These are phyloP conservation scores for Physocephala rufipes DNA, from an alignment of 2,888 invertebrate species.

Conservation along the genomic window DNA sequence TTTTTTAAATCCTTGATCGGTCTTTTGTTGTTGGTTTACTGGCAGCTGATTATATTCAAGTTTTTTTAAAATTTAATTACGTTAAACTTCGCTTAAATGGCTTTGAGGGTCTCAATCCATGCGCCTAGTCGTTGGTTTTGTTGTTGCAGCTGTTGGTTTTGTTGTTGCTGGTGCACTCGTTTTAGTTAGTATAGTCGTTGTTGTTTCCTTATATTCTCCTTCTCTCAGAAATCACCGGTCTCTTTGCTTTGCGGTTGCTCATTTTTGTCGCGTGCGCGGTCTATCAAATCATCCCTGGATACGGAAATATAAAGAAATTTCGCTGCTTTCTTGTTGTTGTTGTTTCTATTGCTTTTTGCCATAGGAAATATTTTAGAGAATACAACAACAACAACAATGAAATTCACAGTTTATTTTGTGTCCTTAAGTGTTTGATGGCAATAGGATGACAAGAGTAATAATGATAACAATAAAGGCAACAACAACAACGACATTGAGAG, in stretches of 20 bases:
- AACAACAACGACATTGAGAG: neutral
- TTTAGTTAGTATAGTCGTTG: neutral
- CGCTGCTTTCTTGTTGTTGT: neutral
- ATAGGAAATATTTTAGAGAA: neutral
- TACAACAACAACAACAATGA: neutral
- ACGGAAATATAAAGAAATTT: neutral
- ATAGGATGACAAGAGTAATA: neutral
- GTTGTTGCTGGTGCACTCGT: slow-evolving; percentile 12
- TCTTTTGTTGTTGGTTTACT: neutral
- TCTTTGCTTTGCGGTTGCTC: slow-evolving; percentile 25
- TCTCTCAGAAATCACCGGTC: neutral
- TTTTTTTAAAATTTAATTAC: slow-evolving; percentile 23
- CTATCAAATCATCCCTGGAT: neutral
- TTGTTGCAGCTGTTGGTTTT: slow-evolving; percentile 10
- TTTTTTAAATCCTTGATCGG: too few species aligned
- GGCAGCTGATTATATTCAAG: slow-evolving; percentile 17
- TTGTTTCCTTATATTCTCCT: slow-evolving; percentile 1
- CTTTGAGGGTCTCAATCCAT: slow-evolving; percentile 1
- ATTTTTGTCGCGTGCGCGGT: slow-evolving; percentile 24
- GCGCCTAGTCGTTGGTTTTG: slow-evolving; percentile 6
- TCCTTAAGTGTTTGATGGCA: neutral
- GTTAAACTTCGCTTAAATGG: slow-evolving; percentile 23
- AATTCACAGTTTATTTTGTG: neutral
- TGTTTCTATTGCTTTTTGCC: too few species aligned
- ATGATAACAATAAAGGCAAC: neutral